Evolutionary conservation across 2,888 invertebrate genomes (phyloP).

Genomic region (Andrena praecox): DNA sequence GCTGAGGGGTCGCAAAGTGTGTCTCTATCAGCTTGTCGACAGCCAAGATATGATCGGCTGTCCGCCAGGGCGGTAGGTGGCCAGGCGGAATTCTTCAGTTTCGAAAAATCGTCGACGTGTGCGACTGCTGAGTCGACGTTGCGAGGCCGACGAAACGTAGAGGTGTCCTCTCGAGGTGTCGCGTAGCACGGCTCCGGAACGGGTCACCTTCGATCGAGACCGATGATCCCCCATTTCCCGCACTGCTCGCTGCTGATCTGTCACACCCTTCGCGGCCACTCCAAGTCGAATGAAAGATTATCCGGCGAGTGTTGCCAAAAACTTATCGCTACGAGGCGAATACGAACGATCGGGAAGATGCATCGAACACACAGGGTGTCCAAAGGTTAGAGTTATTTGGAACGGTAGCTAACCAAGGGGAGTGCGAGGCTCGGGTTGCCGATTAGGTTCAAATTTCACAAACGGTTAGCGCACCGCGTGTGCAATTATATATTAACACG

Average conservation of each 20-base stretch:
- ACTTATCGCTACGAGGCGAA: background rate
- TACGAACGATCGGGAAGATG: background rate
- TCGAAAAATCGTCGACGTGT: conserved; percentile 55
- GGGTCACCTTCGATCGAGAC: conserved; percentile 37
- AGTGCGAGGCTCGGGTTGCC: no score
- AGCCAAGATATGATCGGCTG: conserved; percentile 55
- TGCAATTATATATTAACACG: no score
- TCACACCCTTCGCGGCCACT: conserved; percentile 37
- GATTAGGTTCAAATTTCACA: no score
- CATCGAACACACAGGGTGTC: background rate
- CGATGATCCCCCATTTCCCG: conserved; percentile 40
- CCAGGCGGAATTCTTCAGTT: conserved; percentile 39
- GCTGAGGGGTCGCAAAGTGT: conserved; percentile 17
- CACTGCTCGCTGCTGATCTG: conserved; percentile 47
- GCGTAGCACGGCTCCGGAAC: conserved; percentile 47
- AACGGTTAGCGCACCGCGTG: no score
- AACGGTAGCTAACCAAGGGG: no score
- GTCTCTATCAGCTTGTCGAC: conserved; percentile 27
- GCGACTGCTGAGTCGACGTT: conserved; percentile 64
- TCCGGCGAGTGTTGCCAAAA: conserved; percentile 2
- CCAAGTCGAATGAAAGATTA: conserved; percentile 18
- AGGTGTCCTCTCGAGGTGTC: conserved; percentile 38
- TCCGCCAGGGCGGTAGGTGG: conserved; percentile 36
- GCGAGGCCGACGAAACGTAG: conserved; percentile 49
- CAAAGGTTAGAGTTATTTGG: no score